Conservation (phyloP, 2,113 vertebrate genomes). For the Takifugu bimaculatus region DNA sequence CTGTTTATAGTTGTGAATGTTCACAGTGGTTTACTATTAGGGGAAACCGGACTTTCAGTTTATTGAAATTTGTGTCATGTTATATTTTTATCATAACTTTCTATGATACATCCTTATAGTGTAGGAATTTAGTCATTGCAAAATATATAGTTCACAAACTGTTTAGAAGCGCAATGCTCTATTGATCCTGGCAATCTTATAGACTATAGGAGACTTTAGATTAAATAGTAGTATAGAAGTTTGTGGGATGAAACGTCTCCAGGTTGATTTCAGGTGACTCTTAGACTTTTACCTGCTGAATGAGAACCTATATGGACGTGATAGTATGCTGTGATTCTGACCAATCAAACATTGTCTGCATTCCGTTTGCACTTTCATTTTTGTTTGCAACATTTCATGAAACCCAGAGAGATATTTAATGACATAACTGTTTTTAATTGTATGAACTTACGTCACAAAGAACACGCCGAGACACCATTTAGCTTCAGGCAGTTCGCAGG, state of each 20-base stretch:
- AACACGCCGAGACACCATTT: not conserved
- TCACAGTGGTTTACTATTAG: too few relatives aligned
- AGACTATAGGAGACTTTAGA: not conserved
- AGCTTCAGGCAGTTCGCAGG: conserved; percentile 46
- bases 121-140: not conserved
- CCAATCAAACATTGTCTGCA: not conserved
- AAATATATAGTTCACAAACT: not conserved
- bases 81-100: not conserved
- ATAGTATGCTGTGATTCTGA: not conserved
- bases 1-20: too few relatives aligned
- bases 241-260: too few relatives aligned
- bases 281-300: too few relatives aligned
- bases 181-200: not conserved
- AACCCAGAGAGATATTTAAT: not conserved
- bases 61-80: too few relatives aligned
- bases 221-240: too few relatives aligned
- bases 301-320: too few relatives aligned
- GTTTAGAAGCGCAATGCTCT: too few relatives aligned
- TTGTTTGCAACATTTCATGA: not conserved
- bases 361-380: not conserved
- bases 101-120: not conserved
- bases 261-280: too few relatives aligned
- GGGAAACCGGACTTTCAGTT: too few relatives aligned
- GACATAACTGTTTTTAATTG: too few relatives aligned
- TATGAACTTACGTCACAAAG: not conserved